Base-by-base conservation (phyloP, 2,888 invertebrate species). In the Meandrusa payeni region DNA sequence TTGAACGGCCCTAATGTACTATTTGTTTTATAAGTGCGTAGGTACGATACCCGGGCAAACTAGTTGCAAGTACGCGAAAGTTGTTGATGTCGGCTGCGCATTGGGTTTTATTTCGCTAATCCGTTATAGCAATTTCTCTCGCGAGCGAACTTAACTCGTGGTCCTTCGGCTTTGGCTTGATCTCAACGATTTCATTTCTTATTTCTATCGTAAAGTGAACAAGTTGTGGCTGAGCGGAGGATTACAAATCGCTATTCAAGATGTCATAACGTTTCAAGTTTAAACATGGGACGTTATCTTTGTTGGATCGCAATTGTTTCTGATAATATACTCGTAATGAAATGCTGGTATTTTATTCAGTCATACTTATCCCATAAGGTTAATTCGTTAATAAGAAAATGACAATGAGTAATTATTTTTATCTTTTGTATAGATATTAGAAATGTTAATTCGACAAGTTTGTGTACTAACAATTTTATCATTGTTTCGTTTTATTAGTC, bases 1-100 rank as follows among this genome's bases (percentile, higher is more conserved):
- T 15, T 52, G 52, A 45, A 40, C 43, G 41, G 41, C 27, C 13
- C 38, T 7, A 28, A 38, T 43, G 29, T 29, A 48, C 51, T 56
- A 47, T 56, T 61, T 51, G 69, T 61, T 63, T 55, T 60, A 51
- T 59, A 58, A 59, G 57, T 74, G 59, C 60, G 64, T 63, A 61
- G 63, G 63, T 57, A 58, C 59, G 57, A 53, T 54, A 48, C 50
- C 50, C 58, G 62, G 79, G 76, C 67, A 60, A 67, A 69, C 71
- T 65, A 74, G 70, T 69, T 67, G 66, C 58, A 55, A 51, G 46
- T 50, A 51, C 61, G 71, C 60, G 76, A 73, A 75, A 76, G 74
- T 65, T 60, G 67, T 58, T 63, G 68, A 69, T 57, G 61, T 57
- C 60, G 57, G 59, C 58, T 59, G 57, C 13, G 55, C 52, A 48